Conservation (phyloP, 1,140 invertebrate species). For the Plutomurus gul region DNA sequence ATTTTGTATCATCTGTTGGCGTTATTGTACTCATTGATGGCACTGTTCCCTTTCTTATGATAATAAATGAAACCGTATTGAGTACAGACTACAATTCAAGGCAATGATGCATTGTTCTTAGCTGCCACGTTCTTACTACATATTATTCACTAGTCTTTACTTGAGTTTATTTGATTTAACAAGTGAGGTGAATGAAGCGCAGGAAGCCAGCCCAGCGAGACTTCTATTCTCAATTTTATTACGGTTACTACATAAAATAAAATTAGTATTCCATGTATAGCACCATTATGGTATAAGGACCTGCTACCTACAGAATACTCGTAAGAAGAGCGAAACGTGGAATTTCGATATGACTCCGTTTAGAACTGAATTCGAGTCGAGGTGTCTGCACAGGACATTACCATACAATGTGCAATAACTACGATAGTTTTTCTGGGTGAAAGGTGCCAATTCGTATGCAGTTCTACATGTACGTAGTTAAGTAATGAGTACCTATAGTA, state of each 20-base stretch:
- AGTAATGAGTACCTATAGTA: no score
- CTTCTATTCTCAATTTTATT: neutral
- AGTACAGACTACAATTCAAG: no score
- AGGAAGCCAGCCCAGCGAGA: neutral
- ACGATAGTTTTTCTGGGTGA: neutral
- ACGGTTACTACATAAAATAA: neutral
- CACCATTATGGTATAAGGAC: neutral
- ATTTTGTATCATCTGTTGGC: neutral
- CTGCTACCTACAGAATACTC: neutral
- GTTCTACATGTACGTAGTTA: neutral
- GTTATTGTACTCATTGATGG: no score
- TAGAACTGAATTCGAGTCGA: no score
- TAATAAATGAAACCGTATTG: no score
- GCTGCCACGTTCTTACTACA: no score
- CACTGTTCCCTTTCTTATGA: no score
- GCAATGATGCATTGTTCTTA: no score
- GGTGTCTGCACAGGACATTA: neutral
- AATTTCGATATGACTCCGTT: no score
- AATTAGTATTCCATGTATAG: neutral
- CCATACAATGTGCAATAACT: constrained; percentile 1
- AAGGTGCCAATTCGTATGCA: neutral
- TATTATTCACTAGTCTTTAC: no score
- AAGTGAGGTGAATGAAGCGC: neutral
- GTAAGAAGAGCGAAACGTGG: no score
- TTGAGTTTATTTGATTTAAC: no score